These are phyloP conservation scores for Drosophila helvetica DNA, from an alignment of 2,888 invertebrate genomes.

Conservation along the genomic window DNA sequence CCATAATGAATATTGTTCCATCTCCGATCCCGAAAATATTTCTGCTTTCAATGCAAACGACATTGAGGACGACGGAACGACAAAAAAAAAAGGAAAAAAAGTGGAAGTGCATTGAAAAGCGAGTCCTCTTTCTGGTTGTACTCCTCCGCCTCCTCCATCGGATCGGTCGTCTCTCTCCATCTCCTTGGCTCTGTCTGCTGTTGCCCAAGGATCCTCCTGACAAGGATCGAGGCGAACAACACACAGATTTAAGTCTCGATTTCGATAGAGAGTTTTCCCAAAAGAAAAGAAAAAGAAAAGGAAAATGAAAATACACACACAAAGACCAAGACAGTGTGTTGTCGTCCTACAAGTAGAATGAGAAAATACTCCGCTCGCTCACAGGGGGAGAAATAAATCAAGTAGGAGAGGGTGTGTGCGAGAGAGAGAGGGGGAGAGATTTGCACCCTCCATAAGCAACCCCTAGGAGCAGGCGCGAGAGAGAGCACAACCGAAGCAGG, in stretches of 20 bases:
- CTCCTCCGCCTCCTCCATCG: background rate
- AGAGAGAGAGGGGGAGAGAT: background rate
- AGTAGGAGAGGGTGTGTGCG: slow-evolving; percentile 14
- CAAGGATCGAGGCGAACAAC: slow-evolving; percentile 70
- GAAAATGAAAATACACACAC: slow-evolving; percentile 35
- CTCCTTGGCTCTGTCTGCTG: slow-evolving; percentile 20
- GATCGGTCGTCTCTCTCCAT: slow-evolving; percentile 8
- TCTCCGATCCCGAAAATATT: slow-evolving; percentile 24
- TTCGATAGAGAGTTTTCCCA: slow-evolving; percentile 39
- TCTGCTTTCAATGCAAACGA: slow-evolving; percentile 35
- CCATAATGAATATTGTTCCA: slow-evolving; percentile 10
- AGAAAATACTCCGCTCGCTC: slow-evolving; percentile 5
- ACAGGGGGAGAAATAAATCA: slow-evolving; percentile 23
- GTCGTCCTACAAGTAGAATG: slow-evolving; percentile 54
- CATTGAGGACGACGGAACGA: slow-evolving; percentile 9
- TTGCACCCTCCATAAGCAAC: slow-evolving; percentile 62
- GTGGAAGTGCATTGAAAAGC: slow-evolving; percentile 73
- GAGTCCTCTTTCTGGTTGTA: slow-evolving; percentile 41
- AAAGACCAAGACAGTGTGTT: slow-evolving; percentile 47
- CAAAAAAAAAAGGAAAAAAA: slow-evolving; percentile 56
- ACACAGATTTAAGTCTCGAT: slow-evolving; percentile 72
- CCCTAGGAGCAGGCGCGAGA: slow-evolving; percentile 38
- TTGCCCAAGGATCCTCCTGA: slow-evolving; percentile 42
- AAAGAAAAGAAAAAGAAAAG: slow-evolving; percentile 36
- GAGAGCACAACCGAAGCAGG: background rate